Evolutionary conservation across 2,113 vertebrate genomes (phyloP), one percentile per base, ranked within the genome.

Genomic region (Amia ocellicauda): DNA sequence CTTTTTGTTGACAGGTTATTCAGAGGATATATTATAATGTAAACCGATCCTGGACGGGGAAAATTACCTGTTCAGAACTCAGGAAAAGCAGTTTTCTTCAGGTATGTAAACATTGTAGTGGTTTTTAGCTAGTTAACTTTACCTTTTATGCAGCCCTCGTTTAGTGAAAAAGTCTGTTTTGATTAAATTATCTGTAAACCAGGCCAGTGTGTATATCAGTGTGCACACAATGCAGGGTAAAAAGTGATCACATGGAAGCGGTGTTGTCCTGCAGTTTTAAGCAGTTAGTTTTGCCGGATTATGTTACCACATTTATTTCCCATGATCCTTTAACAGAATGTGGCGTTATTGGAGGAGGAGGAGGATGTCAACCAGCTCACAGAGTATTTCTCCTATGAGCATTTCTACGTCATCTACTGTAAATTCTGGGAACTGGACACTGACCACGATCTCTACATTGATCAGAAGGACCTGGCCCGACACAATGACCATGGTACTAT

Each of bases 391-490:
- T 98, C 95, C 54, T 99, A 98, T 4, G 95, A 98, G 76, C 95
- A 99, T 69, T 98, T 99, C 78, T 98, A 98, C 10, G 95, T 99
- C 42, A 96, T 99, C 75, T 98, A 98, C 80, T 98, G 95, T 82
- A 98, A 98, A 80, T 99, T 99, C 82, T 98, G 95, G 94, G 96
- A 98, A 87, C 85, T 99, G 68, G 96, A 99, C 80, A 88, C 91
- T 0, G 96, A 99, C 85, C 94, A 97, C 1, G 94, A 99, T 86
- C 92, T 98, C 52, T 92, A 91, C 78, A 93, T 99, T 17, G 91
- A 95, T 78, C 84, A 87, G 68, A 90, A 84, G 66, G 96, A 99
- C 83, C 82, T 99, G 80, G 88, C 88, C 3, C 91, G 89, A 19
- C 96, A 99, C 78, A 91, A 86, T 1, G 96, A 99, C 79, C 92